Conservation (phyloP, 2,888 invertebrate species). For the Eugnorisma glareosa region DNA sequence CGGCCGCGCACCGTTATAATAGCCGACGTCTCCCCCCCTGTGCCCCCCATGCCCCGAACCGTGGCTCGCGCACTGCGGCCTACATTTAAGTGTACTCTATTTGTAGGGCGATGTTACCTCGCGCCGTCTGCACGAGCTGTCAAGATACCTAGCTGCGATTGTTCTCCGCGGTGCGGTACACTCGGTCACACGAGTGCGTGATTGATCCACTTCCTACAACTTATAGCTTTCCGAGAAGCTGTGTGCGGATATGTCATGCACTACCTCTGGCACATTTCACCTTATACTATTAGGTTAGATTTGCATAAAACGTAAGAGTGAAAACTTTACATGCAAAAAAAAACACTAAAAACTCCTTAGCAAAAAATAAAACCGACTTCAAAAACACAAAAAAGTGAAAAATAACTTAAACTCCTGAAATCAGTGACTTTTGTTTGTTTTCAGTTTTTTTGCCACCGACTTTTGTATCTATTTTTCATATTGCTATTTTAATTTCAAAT, state of each 20-base stretch:
- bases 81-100: neutral
- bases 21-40: neutral
- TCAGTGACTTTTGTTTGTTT: too few relatives aligned
- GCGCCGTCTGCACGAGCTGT: neutral
- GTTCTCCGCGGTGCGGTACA: neutral
- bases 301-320: neutral
- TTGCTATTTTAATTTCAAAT: too few relatives aligned
- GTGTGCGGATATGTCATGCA: neutral
- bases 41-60: neutral
- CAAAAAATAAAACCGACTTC: too few relatives aligned
- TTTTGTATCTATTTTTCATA: too few relatives aligned
- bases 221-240: neutral
- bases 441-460: too few relatives aligned
- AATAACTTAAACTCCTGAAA: too few relatives aligned
- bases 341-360: too few relatives aligned
- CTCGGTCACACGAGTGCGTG: neutral
- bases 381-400: too few relatives aligned
- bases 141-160: neutral
- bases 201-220: slow-evolving; percentile 8
- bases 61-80: neutral
- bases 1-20: slow-evolving; percentile 36
- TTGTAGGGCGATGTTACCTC: slow-evolving; percentile 19
- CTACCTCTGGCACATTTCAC: neutral
- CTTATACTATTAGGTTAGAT: neutral
- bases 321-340: too few relatives aligned